phyloP scores from a whole-genome alignment of 2,797 vertebrate genomes.

The Scolopax rusticola region DNA sequence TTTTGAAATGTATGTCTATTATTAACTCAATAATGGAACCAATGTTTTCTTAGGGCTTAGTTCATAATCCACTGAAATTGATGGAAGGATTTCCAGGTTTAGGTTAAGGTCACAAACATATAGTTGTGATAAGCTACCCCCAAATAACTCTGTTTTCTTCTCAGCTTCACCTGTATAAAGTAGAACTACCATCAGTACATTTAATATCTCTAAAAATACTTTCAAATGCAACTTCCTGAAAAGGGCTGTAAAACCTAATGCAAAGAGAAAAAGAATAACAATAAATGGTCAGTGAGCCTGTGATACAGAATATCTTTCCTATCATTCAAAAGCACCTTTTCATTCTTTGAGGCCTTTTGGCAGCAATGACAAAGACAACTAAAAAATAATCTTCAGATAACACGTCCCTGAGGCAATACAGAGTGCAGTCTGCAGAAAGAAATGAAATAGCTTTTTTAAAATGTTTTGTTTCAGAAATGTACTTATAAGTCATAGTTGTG shows the following conservation, averaged over 20 bases:
- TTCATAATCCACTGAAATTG: neutral
- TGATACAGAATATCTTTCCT: neutral
- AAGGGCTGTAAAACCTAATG: neutral
- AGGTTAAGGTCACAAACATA: neutral
- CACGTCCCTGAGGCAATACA: neutral
- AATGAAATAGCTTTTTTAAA: neutral
- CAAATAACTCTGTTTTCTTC: neutral
- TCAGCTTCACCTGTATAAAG: neutral
- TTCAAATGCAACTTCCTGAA: neutral
- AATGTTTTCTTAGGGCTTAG: neutral
- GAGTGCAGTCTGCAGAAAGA: neutral
- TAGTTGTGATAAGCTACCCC: neutral
- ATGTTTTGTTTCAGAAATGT: neutral
- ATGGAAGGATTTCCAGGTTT: neutral
- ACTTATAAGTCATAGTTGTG: neutral
- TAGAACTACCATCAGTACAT: neutral
- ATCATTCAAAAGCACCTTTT: neutral
- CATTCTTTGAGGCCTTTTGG: conserved; percentile 19
- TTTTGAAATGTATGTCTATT: neutral
- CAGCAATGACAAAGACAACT: conserved; percentile 11
- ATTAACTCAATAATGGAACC: neutral
- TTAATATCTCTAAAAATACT: neutral
- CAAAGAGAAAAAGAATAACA: neutral
- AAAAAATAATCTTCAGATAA: conserved; percentile 40
- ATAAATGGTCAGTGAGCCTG: neutral